These are phyloP conservation scores for Argyrosomus japonicus DNA, from an alignment of 2,113 vertebrate species.

Conservation along the genomic window DNA sequence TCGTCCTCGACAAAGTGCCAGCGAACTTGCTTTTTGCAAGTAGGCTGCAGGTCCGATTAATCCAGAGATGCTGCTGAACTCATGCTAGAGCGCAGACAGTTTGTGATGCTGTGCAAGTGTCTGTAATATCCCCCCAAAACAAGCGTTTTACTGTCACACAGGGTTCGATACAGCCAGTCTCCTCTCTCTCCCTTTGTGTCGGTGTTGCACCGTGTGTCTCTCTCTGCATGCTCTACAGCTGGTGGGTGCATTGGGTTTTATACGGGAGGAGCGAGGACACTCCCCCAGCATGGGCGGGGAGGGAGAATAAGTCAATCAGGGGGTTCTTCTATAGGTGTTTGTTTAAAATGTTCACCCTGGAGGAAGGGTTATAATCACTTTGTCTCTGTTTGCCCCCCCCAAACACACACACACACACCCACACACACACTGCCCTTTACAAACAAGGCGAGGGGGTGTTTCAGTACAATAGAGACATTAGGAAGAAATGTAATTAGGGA, in stretches of 20 bases:
- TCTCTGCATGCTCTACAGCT: conserved; percentile 3
- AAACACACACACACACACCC: conserved; percentile 3
- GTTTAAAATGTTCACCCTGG: conserved; percentile 75
- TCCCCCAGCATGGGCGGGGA: conserved; percentile 63
- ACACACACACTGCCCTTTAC: conserved; percentile 6
- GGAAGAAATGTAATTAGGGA: conserved; percentile 46
- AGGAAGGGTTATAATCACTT: conserved; percentile 64
- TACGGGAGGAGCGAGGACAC: conserved; percentile 72
- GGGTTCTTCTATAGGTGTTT: conserved; percentile 82
- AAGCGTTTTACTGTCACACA: conserved; percentile 12
- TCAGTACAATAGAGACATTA: conserved; percentile 58
- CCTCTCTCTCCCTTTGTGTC: conserved; percentile 36
- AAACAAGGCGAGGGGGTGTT: conserved; percentile 13
- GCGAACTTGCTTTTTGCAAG: conserved; percentile 68
- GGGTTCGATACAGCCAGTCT: background rate
- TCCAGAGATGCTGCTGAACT: conserved; percentile 39
- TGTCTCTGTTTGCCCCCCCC: conserved; percentile 31
- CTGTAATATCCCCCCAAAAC: conserved; percentile 9
- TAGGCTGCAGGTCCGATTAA: conserved; percentile 51
- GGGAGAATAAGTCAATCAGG: conserved; percentile 60
- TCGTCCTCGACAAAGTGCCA: conserved; percentile 38
- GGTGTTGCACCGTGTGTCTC: background rate
- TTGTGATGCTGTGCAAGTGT: background rate
- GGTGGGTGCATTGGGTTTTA: conserved; percentile 85
- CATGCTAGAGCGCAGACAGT: conserved; percentile 42